phyloP scores from a whole-genome alignment of 2,797 vertebrate species.

The Mormyrops attenuatus region DNA sequence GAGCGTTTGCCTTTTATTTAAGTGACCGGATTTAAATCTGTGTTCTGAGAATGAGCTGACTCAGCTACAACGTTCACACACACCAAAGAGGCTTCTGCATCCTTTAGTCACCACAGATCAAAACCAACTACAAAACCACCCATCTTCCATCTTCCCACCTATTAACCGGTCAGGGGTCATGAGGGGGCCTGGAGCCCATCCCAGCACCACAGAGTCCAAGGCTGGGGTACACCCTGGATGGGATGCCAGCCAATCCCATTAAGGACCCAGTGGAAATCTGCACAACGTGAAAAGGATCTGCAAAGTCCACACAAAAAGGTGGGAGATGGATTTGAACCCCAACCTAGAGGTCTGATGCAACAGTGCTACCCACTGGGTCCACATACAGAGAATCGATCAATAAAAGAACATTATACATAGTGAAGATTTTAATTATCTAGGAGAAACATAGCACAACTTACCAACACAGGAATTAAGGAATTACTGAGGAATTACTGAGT shows the following conservation, averaged over 20 bases:
- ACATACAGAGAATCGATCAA: not conserved
- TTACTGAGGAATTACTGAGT: not conserved
- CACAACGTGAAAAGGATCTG: not conserved
- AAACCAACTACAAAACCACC: not conserved
- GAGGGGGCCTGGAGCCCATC: not conserved
- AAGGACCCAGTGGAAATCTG: not conserved
- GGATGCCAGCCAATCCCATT: not conserved
- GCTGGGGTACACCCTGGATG: not conserved
- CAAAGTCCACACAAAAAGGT: not conserved
- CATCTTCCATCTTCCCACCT: not conserved
- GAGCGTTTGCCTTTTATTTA: conserved; percentile 26
- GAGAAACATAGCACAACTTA: not conserved
- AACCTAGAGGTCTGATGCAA: not conserved
- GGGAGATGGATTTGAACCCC: not conserved
- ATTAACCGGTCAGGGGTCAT: not conserved
- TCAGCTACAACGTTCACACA: not conserved
- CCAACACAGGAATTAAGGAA: not conserved
- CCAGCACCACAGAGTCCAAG: not conserved
- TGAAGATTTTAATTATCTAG: not conserved
- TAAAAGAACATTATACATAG: not conserved
- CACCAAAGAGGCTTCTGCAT: not conserved
- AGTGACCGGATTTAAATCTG: not conserved
- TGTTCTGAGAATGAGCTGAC: not conserved
- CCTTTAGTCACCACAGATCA: not conserved
- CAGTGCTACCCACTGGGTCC: not conserved